Conservation (phyloP, 2,113 vertebrate genomes). For the Fukomys damarensis region DNA sequence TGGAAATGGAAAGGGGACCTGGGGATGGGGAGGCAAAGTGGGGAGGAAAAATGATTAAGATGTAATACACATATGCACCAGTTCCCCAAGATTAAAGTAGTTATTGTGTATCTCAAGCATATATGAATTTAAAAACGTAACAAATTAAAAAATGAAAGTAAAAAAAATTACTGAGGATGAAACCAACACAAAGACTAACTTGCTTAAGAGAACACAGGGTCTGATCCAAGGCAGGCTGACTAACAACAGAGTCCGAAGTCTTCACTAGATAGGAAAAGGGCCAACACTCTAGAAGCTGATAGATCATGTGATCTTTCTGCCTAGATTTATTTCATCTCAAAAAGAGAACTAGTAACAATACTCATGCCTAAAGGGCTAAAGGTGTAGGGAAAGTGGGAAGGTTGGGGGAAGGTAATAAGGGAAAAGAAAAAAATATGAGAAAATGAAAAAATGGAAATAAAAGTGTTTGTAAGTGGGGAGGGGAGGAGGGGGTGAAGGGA, state of each 20-base stretch:
- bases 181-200: neutral
- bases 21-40: neutral
- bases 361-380: too few species aligned
- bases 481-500: too few species aligned
- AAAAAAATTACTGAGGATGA: neutral
- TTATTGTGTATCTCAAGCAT: neutral
- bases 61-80: neutral
- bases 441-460: too few species aligned
- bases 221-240: neutral
- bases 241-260: neutral
- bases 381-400: too few species aligned
- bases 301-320: neutral
- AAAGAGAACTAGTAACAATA: neutral
- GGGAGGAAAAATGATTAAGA: neutral
- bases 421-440: too few species aligned
- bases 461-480: too few species aligned
- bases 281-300: neutral
- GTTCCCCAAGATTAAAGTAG: neutral
- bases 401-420: too few species aligned
- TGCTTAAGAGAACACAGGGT: neutral
- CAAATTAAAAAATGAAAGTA: neutral
- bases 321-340: neutral
- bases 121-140: neutral
- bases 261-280: neutral
- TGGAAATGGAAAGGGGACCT: neutral